These are phyloP conservation scores for Platyscapa corneri DNA, from an alignment of 1,140 invertebrate genomes.

Conservation along the genomic window DNA sequence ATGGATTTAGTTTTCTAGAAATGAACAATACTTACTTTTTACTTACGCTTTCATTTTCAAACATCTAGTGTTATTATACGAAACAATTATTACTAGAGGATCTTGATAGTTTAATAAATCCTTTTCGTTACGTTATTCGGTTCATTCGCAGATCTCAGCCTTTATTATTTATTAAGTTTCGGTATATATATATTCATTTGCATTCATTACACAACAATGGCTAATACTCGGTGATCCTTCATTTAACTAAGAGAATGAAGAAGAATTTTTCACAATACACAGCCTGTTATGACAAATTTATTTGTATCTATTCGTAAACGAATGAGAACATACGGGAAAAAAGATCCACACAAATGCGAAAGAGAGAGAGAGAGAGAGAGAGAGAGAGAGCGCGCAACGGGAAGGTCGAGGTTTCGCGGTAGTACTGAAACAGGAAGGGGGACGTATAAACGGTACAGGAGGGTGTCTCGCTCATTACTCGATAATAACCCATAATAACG, in stretches of 20 bases:
- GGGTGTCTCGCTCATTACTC: conserved; percentile 53
- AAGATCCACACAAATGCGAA: not conserved
- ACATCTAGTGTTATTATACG: not conserved
- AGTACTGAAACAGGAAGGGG: not conserved
- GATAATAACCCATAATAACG: conserved; percentile 58
- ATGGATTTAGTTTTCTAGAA: not conserved
- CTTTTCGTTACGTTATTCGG: not conserved
- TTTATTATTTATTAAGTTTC: not conserved
- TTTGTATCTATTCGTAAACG: not conserved
- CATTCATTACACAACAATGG: conserved; percentile 14
- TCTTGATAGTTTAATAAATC: not conserved
- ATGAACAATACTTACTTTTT: not conserved
- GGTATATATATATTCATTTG: not conserved
- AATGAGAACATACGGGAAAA: not conserved
- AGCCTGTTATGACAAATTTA: no score
- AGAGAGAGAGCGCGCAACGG: no score
- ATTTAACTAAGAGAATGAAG: not conserved
- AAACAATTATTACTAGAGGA: not conserved
- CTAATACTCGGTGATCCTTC: conserved; percentile 36
- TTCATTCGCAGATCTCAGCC: not conserved
- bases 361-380: not conserved
- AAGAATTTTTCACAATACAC: conserved; percentile 2
- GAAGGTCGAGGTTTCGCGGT: no score
- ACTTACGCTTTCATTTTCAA: not conserved
- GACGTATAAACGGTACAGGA: conserved; percentile 24